Evolutionary conservation across 2,113 vertebrate genomes (phyloP).

Genomic region (Menura novaehollandiae): DNA sequence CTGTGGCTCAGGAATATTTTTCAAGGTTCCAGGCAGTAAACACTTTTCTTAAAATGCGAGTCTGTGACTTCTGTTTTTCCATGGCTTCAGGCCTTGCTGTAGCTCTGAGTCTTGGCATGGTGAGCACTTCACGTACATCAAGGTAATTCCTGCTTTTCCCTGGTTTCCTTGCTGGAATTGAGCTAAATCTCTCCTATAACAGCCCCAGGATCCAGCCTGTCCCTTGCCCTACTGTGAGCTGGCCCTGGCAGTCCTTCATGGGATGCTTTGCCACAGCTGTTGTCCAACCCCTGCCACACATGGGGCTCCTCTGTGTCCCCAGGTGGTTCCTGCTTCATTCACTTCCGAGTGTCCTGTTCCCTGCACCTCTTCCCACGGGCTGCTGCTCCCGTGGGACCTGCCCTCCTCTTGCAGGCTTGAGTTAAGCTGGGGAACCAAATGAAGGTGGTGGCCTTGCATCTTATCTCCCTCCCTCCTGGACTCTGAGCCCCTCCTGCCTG

Average conservation of each 20-base stretch:
- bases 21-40: slow-evolving; percentile 24
- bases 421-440: not conserved
- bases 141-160: not conserved
- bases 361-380: not conserved
- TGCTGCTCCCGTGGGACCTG: not conserved
- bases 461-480: not conserved
- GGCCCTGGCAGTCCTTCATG: not conserved
- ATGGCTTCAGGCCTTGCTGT: not conserved
- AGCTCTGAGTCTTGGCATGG: not conserved
- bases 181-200: not conserved
- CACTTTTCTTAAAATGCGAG: not conserved
- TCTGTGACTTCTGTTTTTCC: not conserved
- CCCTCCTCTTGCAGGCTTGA: not conserved
- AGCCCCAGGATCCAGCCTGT: not conserved
- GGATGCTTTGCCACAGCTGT: not conserved
- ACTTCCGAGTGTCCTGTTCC: not conserved
- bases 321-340: not conserved
- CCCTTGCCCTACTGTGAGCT: not conserved
- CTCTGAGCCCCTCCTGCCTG: not conserved
- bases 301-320: not conserved
- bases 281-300: accelerated
- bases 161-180: not conserved
- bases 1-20: slow-evolving; percentile 15
- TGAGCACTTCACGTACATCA: accelerated
- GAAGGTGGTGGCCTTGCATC: not conserved